Evolutionary conservation across 2,797 vertebrate genomes (phyloP).

Genomic region (Melopsittacus undulatus): DNA sequence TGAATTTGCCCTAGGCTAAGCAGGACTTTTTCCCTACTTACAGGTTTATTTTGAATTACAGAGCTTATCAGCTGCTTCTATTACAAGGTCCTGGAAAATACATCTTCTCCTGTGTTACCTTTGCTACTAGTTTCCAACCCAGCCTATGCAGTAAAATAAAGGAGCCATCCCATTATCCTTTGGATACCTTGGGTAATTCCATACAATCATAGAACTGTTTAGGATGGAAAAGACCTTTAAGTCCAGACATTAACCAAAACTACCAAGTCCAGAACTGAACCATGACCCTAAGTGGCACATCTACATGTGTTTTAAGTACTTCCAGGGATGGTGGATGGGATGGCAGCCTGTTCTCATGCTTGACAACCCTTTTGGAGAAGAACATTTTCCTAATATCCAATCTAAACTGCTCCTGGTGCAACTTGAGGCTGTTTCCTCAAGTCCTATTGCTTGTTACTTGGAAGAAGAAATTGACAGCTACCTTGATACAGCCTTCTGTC

Average conservation of each 20-base stretch:
- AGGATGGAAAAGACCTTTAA: background rate
- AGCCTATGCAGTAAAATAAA: background rate
- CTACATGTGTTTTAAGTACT: background rate
- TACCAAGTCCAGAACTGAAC: background rate
- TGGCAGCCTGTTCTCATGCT: background rate
- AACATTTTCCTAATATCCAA: background rate
- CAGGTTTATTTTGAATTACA: background rate
- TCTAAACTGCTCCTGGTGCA: background rate
- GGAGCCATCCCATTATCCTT: background rate
- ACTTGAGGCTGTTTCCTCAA: background rate
- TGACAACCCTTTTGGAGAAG: background rate
- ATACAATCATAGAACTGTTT: background rate
- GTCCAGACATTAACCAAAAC: background rate
- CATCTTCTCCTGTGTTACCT: background rate
- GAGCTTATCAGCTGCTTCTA: background rate
- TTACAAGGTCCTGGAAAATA: background rate
- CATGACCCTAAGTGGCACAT: background rate
- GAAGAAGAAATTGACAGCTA: background rate
- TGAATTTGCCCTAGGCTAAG: background rate
- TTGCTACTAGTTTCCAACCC: background rate
- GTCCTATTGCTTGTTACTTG: background rate
- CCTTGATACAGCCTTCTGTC: background rate
- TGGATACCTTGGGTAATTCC: background rate
- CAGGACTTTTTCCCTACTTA: background rate
- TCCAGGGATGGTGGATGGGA: background rate